Percentiles rank a stretch among this genome's conserved stretches.
phyloP scores from a whole-genome alignment of 2,797 vertebrate genomes.

The Craterocephalus amniculus region DNA sequence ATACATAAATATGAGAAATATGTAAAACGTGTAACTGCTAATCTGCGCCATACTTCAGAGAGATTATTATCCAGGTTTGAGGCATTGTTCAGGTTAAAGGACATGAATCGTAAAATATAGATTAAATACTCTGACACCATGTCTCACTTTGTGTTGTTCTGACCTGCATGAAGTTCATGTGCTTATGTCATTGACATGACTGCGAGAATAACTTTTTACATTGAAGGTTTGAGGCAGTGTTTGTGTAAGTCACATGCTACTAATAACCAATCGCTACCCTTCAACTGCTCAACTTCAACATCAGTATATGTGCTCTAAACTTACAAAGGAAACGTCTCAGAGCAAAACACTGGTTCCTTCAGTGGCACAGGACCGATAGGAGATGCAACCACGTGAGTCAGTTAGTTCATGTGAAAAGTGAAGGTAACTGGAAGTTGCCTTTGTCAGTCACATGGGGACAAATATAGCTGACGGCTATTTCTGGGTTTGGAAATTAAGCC shows the following conservation, averaged over 20 bases:
- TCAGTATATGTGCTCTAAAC: too few relatives aligned
- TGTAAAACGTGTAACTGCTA: too few relatives aligned
- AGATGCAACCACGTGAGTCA: background rate
- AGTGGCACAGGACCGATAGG: background rate
- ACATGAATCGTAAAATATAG: background rate
- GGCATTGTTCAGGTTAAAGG: background rate
- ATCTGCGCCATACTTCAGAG: too few relatives aligned
- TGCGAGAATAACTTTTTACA: background rate
- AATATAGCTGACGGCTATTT: conserved; percentile 55
- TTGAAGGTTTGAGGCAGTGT: background rate
- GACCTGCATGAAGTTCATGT: too few relatives aligned
- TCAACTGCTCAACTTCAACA: background rate
- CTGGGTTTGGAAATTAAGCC: conserved; percentile 8
- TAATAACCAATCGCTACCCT: background rate
- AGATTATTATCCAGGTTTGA: too few relatives aligned
- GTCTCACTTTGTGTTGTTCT: background rate
- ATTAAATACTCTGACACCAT: background rate
- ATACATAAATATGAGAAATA: too few relatives aligned
- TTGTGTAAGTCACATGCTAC: background rate
- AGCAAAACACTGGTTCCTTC: background rate
- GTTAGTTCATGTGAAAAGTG: conserved; percentile 8
- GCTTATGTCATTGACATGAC: too few relatives aligned
- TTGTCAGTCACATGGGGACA: conserved; percentile 37
- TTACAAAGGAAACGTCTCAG: too few relatives aligned
- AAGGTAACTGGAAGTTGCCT: conserved; percentile 19